Evolutionary conservation across 2,888 invertebrate species (phyloP).

Genomic region (Morinoia aosen): DNA sequence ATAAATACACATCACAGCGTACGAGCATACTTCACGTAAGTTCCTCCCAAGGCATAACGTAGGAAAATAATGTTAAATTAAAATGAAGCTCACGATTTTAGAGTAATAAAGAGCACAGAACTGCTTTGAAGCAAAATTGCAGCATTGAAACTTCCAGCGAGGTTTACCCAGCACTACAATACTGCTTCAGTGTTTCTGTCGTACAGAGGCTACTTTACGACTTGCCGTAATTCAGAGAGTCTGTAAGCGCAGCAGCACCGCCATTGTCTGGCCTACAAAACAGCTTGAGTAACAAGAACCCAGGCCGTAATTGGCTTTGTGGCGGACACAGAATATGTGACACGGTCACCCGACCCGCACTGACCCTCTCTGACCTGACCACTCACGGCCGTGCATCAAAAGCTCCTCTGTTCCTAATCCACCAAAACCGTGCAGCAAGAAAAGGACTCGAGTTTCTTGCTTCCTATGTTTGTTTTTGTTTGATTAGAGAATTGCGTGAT

Average conservation of each 20-base stretch:
- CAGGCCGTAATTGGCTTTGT: conserved; percentile 35
- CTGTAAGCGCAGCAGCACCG: not conserved
- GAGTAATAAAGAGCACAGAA: not conserved
- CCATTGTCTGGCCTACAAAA: conserved; percentile 5
- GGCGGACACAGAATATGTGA: conserved; percentile 31
- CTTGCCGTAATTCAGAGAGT: not conserved
- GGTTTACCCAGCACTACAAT: not conserved
- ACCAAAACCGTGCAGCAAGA: not conserved
- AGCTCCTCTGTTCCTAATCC: not conserved
- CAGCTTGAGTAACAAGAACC: conserved; percentile 31
- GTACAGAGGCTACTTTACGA: not conserved
- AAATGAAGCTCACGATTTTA: not conserved
- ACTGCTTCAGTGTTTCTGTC: not conserved
- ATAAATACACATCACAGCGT: no score
- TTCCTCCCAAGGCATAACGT: not conserved
- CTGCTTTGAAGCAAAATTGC: not conserved
- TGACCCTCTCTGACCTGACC: conserved; percentile 25
- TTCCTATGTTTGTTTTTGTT: not conserved
- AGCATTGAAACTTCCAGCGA: not conserved
- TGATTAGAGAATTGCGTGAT: not conserved
- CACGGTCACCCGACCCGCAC: conserved; percentile 13
- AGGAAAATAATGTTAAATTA: not conserved
- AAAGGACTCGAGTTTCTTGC: not conserved
- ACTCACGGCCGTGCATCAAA: conserved; percentile 14
- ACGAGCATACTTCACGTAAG: not conserved